Base-by-base conservation (phyloP, 2,797 vertebrate species). In the Danionella dracula region DNA sequence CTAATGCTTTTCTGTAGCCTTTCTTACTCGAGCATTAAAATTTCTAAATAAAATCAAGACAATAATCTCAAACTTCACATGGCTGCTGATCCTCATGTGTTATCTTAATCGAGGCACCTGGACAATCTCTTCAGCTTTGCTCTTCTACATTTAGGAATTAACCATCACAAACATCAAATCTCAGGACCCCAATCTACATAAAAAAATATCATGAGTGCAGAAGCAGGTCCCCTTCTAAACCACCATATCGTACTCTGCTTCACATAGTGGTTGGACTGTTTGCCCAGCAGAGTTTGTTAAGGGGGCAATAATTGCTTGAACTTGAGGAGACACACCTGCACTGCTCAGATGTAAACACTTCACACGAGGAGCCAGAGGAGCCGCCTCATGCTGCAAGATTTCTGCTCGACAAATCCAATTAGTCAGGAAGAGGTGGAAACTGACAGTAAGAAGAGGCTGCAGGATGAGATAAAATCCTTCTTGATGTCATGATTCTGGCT, bases 321-420 rank as follows among this genome's bases (percentile, higher is more conserved):
- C 38, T 31, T 49, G 19, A 37, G 20, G 7, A 13, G 10, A 16
- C 59, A 34, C 59, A 59, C 54, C 66, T 42, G 44, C 44, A n/a
- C 41, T 38, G 17, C 37, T 27, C 70, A 48, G n/a, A 42, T 13
- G 41, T 32, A 37, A 66, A 32, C 2, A 5, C 23, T 41, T 51
- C 35, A 32, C 60, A 51, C 20, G 35, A 6, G 21, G 4, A 13
- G 31, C 19, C 42, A 20, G 32, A 38, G 48, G 11, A 41, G 45
- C 37, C 19, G 31, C 45, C 8, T 1, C 15, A 8, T 48, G n/a
- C 13, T 29, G 48, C 41, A 56, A 51, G 54, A 38, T 20, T 20
- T 21, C 8, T 35, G 15, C 45, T 48, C 55, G 45, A 48, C 49
- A 50, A 71, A 65, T 61, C 59, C 73, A 68, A 51, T 71, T 71